phyloP scores from a whole-genome alignment of 1,140 invertebrate species.

The Panagrolaimus sp. region DNA sequence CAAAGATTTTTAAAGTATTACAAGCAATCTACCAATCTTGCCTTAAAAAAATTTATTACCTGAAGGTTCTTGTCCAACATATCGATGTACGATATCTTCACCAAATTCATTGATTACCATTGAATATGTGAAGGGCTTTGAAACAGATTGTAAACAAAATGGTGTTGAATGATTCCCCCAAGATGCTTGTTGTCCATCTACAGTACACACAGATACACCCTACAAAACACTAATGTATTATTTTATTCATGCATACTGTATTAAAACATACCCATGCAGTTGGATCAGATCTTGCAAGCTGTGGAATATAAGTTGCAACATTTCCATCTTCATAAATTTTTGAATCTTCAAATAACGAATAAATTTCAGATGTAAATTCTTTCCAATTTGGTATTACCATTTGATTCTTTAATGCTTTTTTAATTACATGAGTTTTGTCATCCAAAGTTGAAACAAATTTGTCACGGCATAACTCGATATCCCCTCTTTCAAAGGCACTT shows the following conservation, averaged over 20 bases:
- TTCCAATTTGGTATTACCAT: neutral
- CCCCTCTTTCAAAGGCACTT: neutral
- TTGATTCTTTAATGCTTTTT: neutral
- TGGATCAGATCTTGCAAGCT: conserved; percentile 47
- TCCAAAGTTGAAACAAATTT: neutral
- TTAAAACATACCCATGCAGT: conserved; percentile 54
- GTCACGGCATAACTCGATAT: neutral
- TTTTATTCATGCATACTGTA: no score
- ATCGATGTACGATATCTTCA: conserved; percentile 81
- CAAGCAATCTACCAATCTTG: no score
- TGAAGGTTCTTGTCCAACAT: conserved; percentile 76
- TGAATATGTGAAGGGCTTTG: conserved; percentile 82
- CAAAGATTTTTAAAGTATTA: no score
- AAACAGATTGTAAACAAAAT: conserved; percentile 40
- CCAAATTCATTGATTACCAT: conserved; percentile 84
- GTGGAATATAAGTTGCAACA: conserved; percentile 27
- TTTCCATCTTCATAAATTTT: neutral
- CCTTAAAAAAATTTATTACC: no score
- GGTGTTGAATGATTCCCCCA: conserved; percentile 19
- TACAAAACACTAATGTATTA: no score
- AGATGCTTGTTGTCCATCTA: conserved; percentile 59
- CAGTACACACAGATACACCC: conserved; percentile 59
- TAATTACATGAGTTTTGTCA: neutral
- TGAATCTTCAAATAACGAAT: neutral
- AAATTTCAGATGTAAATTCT: neutral